phyloP scores from a whole-genome alignment of 2,113 vertebrate genomes.

The Rhadina sibilatrix region DNA sequence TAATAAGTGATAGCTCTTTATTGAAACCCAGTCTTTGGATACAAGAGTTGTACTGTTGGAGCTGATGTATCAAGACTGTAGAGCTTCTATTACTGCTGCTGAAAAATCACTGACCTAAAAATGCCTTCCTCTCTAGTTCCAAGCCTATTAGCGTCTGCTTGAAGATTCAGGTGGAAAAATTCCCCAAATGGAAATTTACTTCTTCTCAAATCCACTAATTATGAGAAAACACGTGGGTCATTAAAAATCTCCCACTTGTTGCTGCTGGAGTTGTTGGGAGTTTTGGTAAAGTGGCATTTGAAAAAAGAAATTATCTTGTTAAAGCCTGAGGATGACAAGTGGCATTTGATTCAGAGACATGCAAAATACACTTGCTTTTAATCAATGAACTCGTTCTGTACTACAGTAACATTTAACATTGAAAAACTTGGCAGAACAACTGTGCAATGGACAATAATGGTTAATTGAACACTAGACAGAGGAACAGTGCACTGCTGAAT shows the following conservation, averaged over 20 bases:
- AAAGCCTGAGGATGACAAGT: background rate
- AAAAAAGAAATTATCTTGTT: background rate
- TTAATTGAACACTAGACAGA: background rate
- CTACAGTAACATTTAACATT: background rate
- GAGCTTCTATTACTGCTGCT: slow-evolving; percentile 24
- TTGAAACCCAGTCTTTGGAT: slow-evolving; percentile 21
- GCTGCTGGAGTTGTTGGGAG: background rate
- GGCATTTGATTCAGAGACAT: background rate
- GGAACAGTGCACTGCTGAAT: background rate
- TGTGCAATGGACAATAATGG: background rate
- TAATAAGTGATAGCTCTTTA: slow-evolving; percentile 54
- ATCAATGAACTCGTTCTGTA: background rate
- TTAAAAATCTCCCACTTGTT: slow-evolving; percentile 45
- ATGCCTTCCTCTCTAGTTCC: slow-evolving; percentile 48
- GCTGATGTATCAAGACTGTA: slow-evolving; percentile 25
- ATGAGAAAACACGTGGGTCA: background rate
- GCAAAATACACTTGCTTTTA: background rate
- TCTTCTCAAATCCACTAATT: slow-evolving; percentile 53
- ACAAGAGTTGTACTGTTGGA: slow-evolving; percentile 58
- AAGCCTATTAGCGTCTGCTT: slow-evolving; percentile 48
- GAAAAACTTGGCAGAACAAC: background rate
- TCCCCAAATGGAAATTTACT: slow-evolving; percentile 46
- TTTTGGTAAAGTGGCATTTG: background rate
- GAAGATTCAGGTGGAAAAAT: slow-evolving; percentile 64
- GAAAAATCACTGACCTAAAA: slow-evolving; percentile 68